phyloP scores from a whole-genome alignment of 2,797 vertebrate species.

The Melanotaenia boesemani region DNA sequence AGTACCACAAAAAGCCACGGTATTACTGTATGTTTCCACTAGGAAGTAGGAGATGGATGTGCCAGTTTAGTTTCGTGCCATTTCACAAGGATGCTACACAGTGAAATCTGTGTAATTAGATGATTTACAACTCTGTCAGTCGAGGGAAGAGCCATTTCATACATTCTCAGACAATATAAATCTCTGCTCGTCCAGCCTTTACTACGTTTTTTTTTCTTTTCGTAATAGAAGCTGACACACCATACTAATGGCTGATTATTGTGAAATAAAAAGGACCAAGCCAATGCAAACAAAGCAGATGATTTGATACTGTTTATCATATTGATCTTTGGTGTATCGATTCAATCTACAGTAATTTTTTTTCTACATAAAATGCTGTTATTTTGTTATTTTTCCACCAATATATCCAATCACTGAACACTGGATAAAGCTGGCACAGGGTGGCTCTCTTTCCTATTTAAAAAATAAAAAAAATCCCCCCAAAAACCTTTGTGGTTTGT shows the following conservation, averaged over 20 bases:
- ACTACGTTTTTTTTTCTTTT: not conserved
- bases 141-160: slow-evolving; percentile 25
- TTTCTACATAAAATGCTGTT: no score
- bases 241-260: slow-evolving; percentile 20
- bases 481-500: not conserved
- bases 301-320: not conserved
- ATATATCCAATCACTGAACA: not conserved
- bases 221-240: slow-evolving; percentile 6
- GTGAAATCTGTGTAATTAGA: slow-evolving; percentile 39
- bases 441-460: not conserved
- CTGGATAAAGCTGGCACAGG: not conserved
- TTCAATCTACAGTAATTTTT: not conserved
- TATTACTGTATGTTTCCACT: slow-evolving; percentile 21
- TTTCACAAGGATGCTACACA: slow-evolving; percentile 47
- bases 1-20: slow-evolving; percentile 10
- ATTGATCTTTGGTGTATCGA: not conserved
- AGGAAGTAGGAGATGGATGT: slow-evolving; percentile 37
- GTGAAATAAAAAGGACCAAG: not conserved
- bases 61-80: slow-evolving; percentile 33
- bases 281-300: not conserved
- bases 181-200: slow-evolving; percentile 1
- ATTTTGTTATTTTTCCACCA: no score
- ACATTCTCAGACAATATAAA: slow-evolving; percentile 14
- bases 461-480: not conserved
- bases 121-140: slow-evolving; percentile 23